Percentiles rank a stretch among this genome's conserved stretches.
Evolutionary conservation across 2,113 vertebrate species (phyloP).

Genomic region (Chlorodrepanis virens): DNA sequence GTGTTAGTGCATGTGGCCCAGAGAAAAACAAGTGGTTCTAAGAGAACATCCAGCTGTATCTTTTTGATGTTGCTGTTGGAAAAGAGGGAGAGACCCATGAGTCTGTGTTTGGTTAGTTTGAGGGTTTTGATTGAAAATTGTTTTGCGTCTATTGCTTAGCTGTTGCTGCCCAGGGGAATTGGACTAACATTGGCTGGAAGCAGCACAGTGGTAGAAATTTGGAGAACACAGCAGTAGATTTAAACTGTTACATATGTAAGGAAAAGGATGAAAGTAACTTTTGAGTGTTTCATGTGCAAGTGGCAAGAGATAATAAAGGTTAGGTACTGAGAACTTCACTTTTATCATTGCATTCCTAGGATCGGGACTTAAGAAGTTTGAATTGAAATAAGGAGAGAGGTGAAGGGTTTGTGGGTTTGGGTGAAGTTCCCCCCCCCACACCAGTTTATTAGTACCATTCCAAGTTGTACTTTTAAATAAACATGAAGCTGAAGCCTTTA

Average conservation of each 20-base stretch:
- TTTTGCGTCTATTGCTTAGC: background rate
- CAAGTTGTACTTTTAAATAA: background rate
- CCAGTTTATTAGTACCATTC: background rate
- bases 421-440: rapidly evolving
- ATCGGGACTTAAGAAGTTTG: background rate
- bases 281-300: rapidly evolving
- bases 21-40: background rate
- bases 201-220: background rate
- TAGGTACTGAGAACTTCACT: background rate
- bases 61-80: background rate
- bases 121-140: background rate
- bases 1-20: rapidly evolving
- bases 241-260: background rate
- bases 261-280: background rate
- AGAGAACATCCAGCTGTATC: background rate
- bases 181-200: background rate
- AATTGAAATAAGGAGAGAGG: background rate
- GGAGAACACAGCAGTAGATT: background rate
- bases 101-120: background rate
- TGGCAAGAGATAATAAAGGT: background rate
- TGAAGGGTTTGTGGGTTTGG: background rate
- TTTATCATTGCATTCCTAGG: background rate
- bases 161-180: background rate
- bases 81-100: background rate
- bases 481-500: background rate